Conservation (phyloP, 1,140 invertebrate species). For the Apis cerana region DNA sequence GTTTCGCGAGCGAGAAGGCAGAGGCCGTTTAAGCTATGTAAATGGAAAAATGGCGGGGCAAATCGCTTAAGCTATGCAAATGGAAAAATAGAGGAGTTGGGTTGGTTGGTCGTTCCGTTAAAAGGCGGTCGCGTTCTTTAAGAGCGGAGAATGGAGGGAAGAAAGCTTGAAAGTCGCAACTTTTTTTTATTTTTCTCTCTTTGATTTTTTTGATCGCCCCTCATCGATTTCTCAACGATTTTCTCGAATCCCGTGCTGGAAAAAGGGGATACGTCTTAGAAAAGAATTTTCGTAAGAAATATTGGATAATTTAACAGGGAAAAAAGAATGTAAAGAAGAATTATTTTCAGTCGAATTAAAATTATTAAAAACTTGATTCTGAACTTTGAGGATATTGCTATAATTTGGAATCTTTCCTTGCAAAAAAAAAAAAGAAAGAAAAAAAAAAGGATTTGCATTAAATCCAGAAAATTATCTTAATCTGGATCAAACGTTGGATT, state of each 20-base stretch:
- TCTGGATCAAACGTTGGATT: not conserved
- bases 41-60: constrained; percentile 47
- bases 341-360: too few species aligned
- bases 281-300: too few species aligned
- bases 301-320: too few species aligned
- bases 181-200: not conserved
- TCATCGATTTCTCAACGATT: not conserved
- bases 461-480: not conserved
- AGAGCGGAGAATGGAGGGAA: not conserved
- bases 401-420: too few species aligned
- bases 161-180: not conserved
- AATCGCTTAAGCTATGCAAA: constrained; percentile 47
- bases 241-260: not conserved
- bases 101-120: constrained; percentile 4
- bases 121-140: constrained; percentile 21
- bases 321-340: too few species aligned
- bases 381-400: too few species aligned
- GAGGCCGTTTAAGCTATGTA: constrained; percentile 43
- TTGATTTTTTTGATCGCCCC: not conserved
- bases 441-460: not conserved
- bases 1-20: not conserved
- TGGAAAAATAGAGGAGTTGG: constrained; percentile 28
- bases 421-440: too few species aligned
- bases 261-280: too few species aligned
- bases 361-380: too few species aligned